Conservation (phyloP, 1,140 invertebrate genomes). For the Drosophila kohkoa region DNA sequence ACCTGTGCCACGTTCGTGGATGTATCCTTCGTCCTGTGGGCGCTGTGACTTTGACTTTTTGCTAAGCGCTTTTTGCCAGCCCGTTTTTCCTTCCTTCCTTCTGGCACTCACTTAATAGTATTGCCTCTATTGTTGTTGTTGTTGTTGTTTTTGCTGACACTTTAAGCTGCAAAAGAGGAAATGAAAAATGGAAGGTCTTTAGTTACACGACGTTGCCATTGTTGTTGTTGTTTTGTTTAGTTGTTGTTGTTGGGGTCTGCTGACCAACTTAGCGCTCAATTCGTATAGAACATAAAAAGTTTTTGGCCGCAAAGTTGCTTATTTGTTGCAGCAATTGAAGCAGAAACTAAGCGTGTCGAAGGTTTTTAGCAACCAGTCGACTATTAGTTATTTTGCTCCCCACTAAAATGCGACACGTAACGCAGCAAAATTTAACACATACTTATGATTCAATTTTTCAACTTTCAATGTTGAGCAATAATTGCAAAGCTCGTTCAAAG, state of each 20-base stretch:
- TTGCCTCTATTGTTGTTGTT: slow-evolving; percentile 26
- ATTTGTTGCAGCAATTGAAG: slow-evolving; percentile 40
- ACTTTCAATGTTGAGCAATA: no score
- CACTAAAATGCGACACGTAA: no score
- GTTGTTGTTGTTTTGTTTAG: neutral
- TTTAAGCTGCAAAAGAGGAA: slow-evolving; percentile 78
- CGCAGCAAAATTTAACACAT: neutral
- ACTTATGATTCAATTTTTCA: neutral
- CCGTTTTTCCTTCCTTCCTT: slow-evolving; percentile 20
- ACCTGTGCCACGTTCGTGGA: slow-evolving; percentile 20
- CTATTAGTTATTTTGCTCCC: slow-evolving; percentile 21
- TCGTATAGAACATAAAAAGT: slow-evolving; percentile 13
- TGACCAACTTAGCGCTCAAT: slow-evolving; percentile 18
- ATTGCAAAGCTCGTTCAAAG: no score
- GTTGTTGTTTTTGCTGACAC: slow-evolving; percentile 52
- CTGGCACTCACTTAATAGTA: slow-evolving; percentile 17
- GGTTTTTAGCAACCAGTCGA: slow-evolving; percentile 6
- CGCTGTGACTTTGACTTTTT: slow-evolving; percentile 11
- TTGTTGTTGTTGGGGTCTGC: slow-evolving; percentile 15
- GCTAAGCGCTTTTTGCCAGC: slow-evolving; percentile 11
- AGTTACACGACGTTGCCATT: slow-evolving; percentile 38
- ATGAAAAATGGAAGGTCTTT: slow-evolving; percentile 75
- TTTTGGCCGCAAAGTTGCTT: slow-evolving; percentile 38
- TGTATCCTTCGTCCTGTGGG: neutral
- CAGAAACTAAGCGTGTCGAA: slow-evolving; percentile 7